Evolutionary conservation across 2,888 invertebrate species (phyloP).

Genomic region (Nomada flava): DNA sequence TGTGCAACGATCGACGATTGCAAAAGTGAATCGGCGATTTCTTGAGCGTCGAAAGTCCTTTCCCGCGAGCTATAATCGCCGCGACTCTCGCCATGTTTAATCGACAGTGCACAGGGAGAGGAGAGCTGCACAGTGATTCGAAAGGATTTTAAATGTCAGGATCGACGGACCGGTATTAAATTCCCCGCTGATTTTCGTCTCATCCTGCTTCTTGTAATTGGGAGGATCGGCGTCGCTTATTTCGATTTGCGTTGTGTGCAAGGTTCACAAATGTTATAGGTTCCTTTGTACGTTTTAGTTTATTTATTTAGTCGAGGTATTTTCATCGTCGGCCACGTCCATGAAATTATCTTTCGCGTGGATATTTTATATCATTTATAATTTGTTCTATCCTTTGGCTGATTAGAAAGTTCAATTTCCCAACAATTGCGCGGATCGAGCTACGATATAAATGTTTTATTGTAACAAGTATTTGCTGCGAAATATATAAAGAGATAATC

Average conservation of each 20-base stretch:
- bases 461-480: too few species aligned
- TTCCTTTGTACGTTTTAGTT: neutral
- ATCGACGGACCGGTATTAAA: conserved; percentile 51
- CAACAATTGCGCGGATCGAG: too few species aligned
- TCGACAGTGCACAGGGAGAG: conserved; percentile 31
- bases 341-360: too few species aligned
- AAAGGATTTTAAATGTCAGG: conserved; percentile 59
- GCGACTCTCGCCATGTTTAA: conserved; percentile 53
- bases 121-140: conserved; percentile 26
- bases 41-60: conserved; percentile 76
- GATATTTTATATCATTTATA: too few species aligned
- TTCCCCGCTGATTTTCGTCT: conserved; percentile 20
- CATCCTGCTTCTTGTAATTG: conserved; percentile 18
- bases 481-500: too few species aligned
- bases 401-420: too few species aligned
- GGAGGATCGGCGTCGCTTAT: neutral
- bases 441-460: too few species aligned
- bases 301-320: neutral
- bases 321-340: too few species aligned
- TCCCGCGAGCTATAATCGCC: conserved; percentile 50
- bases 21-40: conserved; percentile 80
- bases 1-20: conserved; percentile 72
- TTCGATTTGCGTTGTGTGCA: neutral
- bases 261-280: neutral
- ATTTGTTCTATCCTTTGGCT: too few species aligned